These are phyloP conservation scores for Sebastes nivosus DNA, from an alignment of 2,797 vertebrate species.

Conservation along the genomic window DNA sequence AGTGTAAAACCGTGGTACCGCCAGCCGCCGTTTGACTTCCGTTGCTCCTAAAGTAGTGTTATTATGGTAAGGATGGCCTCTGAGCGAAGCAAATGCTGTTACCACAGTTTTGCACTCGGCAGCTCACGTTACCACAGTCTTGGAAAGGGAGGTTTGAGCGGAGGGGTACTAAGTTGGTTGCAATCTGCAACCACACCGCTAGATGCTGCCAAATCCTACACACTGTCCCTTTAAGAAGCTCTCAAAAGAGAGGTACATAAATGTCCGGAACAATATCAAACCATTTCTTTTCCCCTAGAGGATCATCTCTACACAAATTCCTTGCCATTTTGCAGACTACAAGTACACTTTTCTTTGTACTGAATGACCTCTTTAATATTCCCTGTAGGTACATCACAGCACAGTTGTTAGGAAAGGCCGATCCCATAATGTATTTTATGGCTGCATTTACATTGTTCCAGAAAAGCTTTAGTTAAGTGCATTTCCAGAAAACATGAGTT, in stretches of 20 bases:
- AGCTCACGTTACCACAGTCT: too few relatives aligned
- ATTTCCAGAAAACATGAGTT: not conserved
- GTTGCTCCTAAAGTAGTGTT: too few relatives aligned
- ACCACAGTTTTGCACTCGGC: too few relatives aligned
- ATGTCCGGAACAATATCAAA: not conserved
- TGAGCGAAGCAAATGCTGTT: too few relatives aligned
- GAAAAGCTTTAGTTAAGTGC: not conserved
- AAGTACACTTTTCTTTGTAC: not conserved
- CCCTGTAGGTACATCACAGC: not conserved
- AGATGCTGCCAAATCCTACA: too few relatives aligned
- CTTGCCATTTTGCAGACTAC: not conserved
- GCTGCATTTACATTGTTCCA: not conserved
- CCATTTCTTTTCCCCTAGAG: not conserved
- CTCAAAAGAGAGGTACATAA: not conserved
- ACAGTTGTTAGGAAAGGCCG: not conserved
- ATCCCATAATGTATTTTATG: not conserved
- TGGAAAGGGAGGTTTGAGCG: too few relatives aligned
- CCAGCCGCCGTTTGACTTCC: too few relatives aligned
- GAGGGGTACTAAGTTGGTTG: too few relatives aligned
- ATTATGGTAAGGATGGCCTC: too few relatives aligned
- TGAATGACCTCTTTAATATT: not conserved
- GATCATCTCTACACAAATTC: not conserved
- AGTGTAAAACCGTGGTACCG: too few relatives aligned
- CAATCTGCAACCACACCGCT: too few relatives aligned
- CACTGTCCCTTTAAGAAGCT: not conserved